Base-by-base conservation (phyloP, 2,888 invertebrate genomes). In the Dynastes maya region DNA sequence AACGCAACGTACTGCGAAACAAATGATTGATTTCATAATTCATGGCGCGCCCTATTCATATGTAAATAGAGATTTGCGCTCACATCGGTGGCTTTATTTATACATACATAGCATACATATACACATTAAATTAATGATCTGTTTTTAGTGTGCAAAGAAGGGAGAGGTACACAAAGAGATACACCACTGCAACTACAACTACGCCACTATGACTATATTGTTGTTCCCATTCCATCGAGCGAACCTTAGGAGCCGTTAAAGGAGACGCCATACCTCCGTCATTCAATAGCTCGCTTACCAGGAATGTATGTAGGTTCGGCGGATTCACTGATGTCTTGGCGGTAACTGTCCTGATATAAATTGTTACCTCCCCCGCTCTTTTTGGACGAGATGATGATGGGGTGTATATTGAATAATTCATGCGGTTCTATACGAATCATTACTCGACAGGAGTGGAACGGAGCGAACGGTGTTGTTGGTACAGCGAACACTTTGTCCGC, bases 401-500 rank as follows among this genome's bases (percentile, higher is more conserved):
- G 78, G 84, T 82, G 79, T 82, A 79, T 84, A 85, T 85, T 88
- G 88, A 88, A 88, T 88, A 86, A 88, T 88, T 88, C 88, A 88
- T 87, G 84, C 83, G 78, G 81, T 79, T 77, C 82, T 88, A 86
- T 86, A 88, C 88, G 88, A 88, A 88, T 88, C 89, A 89, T 89
- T 88, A 88, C 88, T 86, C 86, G 87, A 11, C 72, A 40, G 61
- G 49, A 55, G 45, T 22, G 27, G 45, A 72, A 40, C 27, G 13
- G 51, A 86, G 84, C 85, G 84, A 86, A 84, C 85, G 84, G 85
- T 85, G 86, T 85, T 86, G 86, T 86, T 86, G 86, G 86, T 87
- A 86, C 88, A 86, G 86, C 87, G 88, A 87, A 84, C 86, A 87
- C 87, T 86, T 87, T 88, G 87, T 88, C 87, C 86, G 85, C 80